Evolutionary conservation across 1,140 invertebrate species (phyloP).

Genomic region (Helicoverpa zea): DNA sequence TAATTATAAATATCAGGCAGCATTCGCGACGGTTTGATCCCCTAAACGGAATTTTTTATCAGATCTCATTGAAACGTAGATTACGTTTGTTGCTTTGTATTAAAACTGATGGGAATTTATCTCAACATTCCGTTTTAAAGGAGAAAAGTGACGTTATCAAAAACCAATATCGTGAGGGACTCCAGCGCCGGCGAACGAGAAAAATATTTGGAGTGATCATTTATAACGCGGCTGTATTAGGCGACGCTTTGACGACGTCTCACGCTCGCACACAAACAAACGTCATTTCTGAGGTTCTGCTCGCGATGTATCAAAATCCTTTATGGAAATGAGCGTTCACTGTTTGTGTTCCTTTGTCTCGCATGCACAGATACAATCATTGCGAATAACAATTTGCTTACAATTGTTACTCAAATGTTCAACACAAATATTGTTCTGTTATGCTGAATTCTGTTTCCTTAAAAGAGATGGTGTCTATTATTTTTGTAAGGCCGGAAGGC

Average conservation of each 20-base stretch:
- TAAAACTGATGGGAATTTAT: conserved; percentile 49
- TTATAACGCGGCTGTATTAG: conserved; percentile 49
- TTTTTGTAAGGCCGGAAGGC: too few relatives aligned
- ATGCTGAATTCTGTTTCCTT: neutral
- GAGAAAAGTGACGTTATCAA: conserved; percentile 55
- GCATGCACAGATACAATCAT: conserved; percentile 10
- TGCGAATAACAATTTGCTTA: neutral
- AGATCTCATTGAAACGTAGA: conserved; percentile 30
- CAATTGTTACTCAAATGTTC: neutral
- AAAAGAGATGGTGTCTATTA: too few relatives aligned
- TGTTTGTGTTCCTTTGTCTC: conserved; percentile 30
- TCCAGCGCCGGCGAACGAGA: conserved; percentile 7
- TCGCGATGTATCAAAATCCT: conserved; percentile 47
- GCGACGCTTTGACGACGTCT: conserved; percentile 14
- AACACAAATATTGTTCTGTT: neutral
- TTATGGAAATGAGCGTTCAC: conserved; percentile 43
- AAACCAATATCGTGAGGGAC: conserved; percentile 52
- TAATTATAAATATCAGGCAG: conserved; percentile 25
- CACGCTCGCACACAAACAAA: conserved; percentile 38
- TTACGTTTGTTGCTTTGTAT: conserved; percentile 47
- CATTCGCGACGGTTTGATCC: conserved; percentile 18
- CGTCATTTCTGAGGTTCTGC: conserved; percentile 47
- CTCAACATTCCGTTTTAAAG: conserved; percentile 50
- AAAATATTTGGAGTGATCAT: conserved; percentile 52
- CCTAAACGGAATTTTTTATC: conserved; percentile 40